Percentiles rank a stretch among this genome's conserved stretches.
phyloP scores from a whole-genome alignment of 2,113 vertebrate species.

The Loxodonta africana region DNA sequence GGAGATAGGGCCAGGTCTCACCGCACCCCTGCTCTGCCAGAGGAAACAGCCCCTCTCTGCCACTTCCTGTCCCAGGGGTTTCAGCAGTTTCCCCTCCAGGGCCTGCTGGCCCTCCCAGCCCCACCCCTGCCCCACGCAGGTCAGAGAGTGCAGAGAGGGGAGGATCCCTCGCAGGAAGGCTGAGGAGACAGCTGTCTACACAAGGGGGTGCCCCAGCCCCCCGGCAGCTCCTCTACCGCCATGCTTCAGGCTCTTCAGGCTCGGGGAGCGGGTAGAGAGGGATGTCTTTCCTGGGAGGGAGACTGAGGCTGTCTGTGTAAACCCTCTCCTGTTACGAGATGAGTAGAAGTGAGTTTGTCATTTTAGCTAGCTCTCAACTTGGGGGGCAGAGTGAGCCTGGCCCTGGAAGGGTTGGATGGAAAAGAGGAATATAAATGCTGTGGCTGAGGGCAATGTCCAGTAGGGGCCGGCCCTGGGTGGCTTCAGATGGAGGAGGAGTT shows the following conservation, averaged over 20 bases:
- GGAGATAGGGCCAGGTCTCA: conserved; percentile 61
- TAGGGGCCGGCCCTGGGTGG: neutral
- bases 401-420: neutral
- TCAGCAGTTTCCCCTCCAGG: conserved; percentile 84
- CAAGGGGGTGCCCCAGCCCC: conserved; percentile 56
- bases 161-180: conserved; percentile 71
- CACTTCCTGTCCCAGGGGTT: conserved; percentile 85
- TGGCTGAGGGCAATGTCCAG: conserved; percentile 16
- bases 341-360: neutral
- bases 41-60: conserved; percentile 84
- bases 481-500: neutral
- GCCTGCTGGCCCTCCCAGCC: conserved; percentile 69
- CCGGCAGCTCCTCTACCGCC: conserved; percentile 11
- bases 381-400: neutral
- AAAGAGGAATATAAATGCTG: neutral
- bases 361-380: neutral
- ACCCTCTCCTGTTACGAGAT: neutral
- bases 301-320: neutral
- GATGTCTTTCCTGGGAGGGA: neutral
- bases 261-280: neutral
- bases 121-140: conserved; percentile 73
- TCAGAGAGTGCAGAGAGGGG: conserved; percentile 77
- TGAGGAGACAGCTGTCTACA: conserved; percentile 70
- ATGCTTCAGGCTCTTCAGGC: neutral
- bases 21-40: conserved; percentile 72